Conservation (phyloP, 2,113 vertebrate species). For the Chascanopsetta lugubris region DNA sequence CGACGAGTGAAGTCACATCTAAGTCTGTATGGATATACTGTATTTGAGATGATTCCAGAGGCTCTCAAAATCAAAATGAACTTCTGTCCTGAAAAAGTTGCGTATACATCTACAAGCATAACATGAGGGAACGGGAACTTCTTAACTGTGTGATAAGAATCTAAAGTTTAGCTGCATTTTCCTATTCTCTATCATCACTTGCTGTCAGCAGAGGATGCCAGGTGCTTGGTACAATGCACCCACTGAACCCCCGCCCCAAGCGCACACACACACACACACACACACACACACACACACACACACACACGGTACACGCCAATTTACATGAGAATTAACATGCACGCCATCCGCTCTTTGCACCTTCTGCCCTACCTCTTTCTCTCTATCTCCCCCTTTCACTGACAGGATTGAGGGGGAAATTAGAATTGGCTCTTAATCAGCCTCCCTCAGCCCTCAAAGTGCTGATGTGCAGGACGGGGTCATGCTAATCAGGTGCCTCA, state of each 20-base stretch:
- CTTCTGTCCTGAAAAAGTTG: too few relatives aligned
- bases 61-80: too few relatives aligned
- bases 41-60: neutral
- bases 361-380: constrained; percentile 14
- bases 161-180: too few relatives aligned
- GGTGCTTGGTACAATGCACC: neutral
- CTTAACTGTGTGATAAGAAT: neutral
- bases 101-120: too few relatives aligned
- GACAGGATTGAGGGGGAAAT: constrained; percentile 77
- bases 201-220: neutral
- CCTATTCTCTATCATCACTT: neutral
- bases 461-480: constrained; percentile 79
- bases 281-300: neutral
- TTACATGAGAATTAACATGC: constrained; percentile 30
- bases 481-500: constrained; percentile 79
- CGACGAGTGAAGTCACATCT: neutral
- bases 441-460: constrained; percentile 76
- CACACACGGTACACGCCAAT: constrained; percentile 8
- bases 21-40: neutral
- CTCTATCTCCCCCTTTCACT: constrained; percentile 49
- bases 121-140: too few relatives aligned
- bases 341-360: constrained; percentile 27
- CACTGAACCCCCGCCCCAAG: too few relatives aligned
- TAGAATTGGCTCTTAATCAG: constrained; percentile 79
- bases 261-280: too few relatives aligned